Evolutionary conservation across 1,140 invertebrate genomes (phyloP), one percentile per base, ranked within the genome.

Genomic region (Eupeodes corollae): DNA sequence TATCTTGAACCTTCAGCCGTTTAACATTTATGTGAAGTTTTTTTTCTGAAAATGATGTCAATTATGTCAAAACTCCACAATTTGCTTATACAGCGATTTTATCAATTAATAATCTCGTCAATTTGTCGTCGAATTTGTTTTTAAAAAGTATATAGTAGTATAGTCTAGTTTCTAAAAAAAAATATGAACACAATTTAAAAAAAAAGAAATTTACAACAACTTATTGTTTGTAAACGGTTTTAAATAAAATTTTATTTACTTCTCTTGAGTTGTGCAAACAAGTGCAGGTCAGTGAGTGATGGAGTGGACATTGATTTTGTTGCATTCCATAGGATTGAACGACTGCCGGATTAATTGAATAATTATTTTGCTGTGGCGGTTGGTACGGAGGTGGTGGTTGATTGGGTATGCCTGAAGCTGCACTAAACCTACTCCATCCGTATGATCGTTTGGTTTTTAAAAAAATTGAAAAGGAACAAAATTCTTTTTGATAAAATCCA

Each of bases 201-300:
- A 26, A 3, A 3, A 26, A 26, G 21, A 26, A 3, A 26, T 26
- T 26, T 26, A 5, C 8, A 26, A 26, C 3, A 26, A 26, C 8
- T 26, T 5, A 26, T 26, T 26, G 8, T 26, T 26, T 41, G 6
- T 41, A 41, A 21, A 41, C 13, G 16, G 16, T 12, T 5, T 5
- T 15, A 41, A 35, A 6, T 5, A 35, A 35, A 35, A 35, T 35
- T 35, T 2, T 11, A 56, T 57, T 61, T 46, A 67, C 61, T 56
- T 67, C 61, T 56, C 63, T 54, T 48, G 65, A 56, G 49, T 58
- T 67, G 46, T 68, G 65, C 52, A 67, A 47, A 51, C 78, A 82
- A 49, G 71, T 71, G 68, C 79, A 82, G 43, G 76, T 70, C 56
- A 80, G 78, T 48, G 79, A 68, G 48, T 76, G 77, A 62, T 82